phyloP scores from a whole-genome alignment of 2,113 vertebrate genomes.

The Procavia capensis region DNA sequence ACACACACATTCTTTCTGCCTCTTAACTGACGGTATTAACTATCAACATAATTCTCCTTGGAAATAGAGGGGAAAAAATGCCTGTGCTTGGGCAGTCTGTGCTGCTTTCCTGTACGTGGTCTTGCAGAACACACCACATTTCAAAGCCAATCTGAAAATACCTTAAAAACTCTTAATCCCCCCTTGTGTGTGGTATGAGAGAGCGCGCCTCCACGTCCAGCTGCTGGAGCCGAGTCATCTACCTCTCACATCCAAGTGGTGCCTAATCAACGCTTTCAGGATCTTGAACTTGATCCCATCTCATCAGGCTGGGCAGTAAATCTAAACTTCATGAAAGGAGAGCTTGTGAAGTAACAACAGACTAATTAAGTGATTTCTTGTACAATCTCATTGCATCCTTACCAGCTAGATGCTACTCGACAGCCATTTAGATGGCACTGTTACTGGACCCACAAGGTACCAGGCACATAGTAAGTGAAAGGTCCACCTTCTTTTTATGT shows the following conservation, averaged over 20 bases:
- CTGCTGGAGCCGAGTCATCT: background rate
- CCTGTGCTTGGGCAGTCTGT: fast-evolving
- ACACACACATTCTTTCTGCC: too few species aligned
- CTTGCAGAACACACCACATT: background rate
- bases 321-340: background rate
- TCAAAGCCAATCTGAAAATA: background rate
- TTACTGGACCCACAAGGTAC: background rate
- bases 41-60: background rate
- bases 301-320: background rate
- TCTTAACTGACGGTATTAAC: background rate
- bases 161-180: background rate
- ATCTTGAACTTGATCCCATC: background rate
- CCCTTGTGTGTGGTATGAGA: background rate
- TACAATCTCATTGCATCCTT: fast-evolving
- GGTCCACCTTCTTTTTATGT: too few species aligned
- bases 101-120: background rate
- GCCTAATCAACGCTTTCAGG: background rate
- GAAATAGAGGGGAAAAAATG: background rate
- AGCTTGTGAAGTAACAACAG: background rate
- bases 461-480: background rate
- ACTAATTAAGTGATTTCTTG: background rate
- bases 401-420: background rate
- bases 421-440: fast-evolving
- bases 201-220: background rate
- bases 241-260: background rate